A percentile compares a stretch with the other conserved stretches of the same genome.
These are phyloP conservation scores for Harpagus bidentatus DNA, from an alignment of 2,113 vertebrate genomes.

Conservation along the genomic window DNA sequence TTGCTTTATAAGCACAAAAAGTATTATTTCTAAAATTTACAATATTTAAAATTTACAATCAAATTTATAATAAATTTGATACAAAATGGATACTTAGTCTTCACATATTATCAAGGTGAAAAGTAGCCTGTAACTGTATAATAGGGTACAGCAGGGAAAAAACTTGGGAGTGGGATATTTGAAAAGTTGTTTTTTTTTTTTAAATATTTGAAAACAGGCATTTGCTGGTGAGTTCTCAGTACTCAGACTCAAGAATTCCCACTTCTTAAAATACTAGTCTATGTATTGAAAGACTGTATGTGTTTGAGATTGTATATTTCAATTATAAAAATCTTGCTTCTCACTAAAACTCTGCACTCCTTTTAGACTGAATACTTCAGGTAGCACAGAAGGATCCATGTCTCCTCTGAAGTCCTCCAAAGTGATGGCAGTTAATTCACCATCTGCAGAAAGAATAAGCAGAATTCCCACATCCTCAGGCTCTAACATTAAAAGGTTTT, in stretches of 20 bases:
- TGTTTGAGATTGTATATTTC: not conserved
- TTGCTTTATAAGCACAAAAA: not conserved
- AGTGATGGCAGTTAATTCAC: conserved; percentile 74
- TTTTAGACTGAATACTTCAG: conserved; percentile 75
- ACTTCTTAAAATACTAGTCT: not conserved
- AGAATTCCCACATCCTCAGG: conserved; percentile 69
- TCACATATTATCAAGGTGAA: not conserved
- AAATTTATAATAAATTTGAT: not conserved
- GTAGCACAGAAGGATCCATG: conserved; percentile 65
- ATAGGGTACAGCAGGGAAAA: not conserved
- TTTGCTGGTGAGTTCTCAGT: not conserved
- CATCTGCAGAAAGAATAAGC: conserved; percentile 81
- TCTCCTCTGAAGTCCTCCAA: conserved; percentile 84
- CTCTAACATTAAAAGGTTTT: conserved; percentile 79
- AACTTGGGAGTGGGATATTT: not conserved
- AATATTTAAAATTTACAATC: not conserved
- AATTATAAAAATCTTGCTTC: not conserved
- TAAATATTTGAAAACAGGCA: not conserved
- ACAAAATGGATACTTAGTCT: not conserved
- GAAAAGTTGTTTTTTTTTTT: too few species aligned
- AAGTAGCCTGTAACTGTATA: not conserved
- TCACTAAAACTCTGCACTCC: not conserved
- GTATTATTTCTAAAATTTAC: not conserved
- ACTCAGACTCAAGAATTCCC: not conserved
- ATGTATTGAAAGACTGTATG: not conserved